A percentile compares a stretch with the other conserved stretches of the same genome.
Evolutionary conservation across 2,113 vertebrate genomes (phyloP).

Genomic region (Pseudorectes ferrugineus): DNA sequence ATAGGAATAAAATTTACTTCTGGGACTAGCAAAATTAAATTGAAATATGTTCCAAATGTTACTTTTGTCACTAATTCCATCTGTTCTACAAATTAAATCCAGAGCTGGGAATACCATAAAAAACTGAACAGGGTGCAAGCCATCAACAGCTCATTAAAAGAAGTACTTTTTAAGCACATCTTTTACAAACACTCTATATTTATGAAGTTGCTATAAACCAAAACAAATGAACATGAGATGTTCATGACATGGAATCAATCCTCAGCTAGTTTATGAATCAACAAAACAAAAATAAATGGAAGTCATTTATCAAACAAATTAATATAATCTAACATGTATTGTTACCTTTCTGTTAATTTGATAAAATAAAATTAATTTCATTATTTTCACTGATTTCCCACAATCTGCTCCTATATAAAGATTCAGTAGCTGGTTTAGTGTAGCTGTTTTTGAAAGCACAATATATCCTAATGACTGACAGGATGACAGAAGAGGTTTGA

Average conservation of each 20-base stretch:
- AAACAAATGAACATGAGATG: not conserved
- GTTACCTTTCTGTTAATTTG: not conserved
- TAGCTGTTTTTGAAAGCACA: not conserved
- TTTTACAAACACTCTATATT: not conserved
- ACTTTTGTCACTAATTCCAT: not conserved
- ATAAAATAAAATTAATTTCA: not conserved
- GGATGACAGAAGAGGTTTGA: constrained; percentile 27
- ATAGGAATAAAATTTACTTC: constrained; percentile 24
- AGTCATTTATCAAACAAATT: not conserved
- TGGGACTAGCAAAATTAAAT: constrained; percentile 10
- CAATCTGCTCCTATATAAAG: not conserved
- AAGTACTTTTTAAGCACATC: not conserved
- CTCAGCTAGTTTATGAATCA: not conserved
- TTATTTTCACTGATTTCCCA: not conserved
- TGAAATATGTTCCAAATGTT: constrained; percentile 32
- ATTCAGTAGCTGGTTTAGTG: not conserved
- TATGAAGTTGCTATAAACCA: not conserved
- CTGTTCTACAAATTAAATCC: constrained; percentile 32
- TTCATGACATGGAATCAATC: not conserved
- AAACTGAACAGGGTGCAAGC: not conserved
- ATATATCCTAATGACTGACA: constrained; percentile 21
- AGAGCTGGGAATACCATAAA: not conserved
- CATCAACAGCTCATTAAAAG: not conserved
- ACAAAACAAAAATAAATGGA: not conserved
- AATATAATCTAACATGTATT: not conserved